Evolutionary conservation across 1,140 invertebrate species (phyloP), one percentile per base, ranked within the genome.

Genomic region (Panagrolaimus sp.): DNA sequence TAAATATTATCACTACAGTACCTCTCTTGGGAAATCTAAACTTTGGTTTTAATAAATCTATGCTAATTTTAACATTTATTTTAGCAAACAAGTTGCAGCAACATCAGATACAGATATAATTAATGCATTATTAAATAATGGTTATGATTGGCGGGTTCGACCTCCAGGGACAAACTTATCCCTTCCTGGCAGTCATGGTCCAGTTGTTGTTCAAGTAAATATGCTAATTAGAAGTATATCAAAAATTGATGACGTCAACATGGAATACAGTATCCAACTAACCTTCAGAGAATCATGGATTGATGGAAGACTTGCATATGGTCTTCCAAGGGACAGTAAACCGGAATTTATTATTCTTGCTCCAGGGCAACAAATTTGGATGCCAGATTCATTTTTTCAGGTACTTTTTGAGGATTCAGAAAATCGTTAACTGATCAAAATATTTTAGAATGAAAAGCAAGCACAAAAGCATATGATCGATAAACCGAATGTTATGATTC

Each of bases 231-330:
- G 93, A 80, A 94, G 92, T 87, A 95, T 96, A 88, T 93, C 91
- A 88, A 93, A 94, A 90, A 95, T 95, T 88, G 91, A 94, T 87
- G 92, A 96, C 90, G 93, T 94, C 87, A 93, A 92, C 89, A 95
- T 95, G 93, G 85, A 86, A 75, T 83, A 83, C 58, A 76, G 76
- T 65, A 84, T 85, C 12, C 93, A 95, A 85, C 86, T 95, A 83
- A 95, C 92, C 73, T 95, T 96, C 86, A 89, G 93, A 84, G 93
- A 95, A 85, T 91, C 94, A 86, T 96, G 93, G 93, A 86, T 91
- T 82, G 93, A 96, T 85, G 91, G 94, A 82, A 86, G 93, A 80
- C 88, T 96, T 55, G 89, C 89, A 80, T 95, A 93, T 85, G 90
- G 78, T 10, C 44, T 79, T 14, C 78, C 80, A 7, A 65, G 69